Evolutionary conservation across 2,113 vertebrate genomes (phyloP).

Genomic region (Nannospalax galili): DNA sequence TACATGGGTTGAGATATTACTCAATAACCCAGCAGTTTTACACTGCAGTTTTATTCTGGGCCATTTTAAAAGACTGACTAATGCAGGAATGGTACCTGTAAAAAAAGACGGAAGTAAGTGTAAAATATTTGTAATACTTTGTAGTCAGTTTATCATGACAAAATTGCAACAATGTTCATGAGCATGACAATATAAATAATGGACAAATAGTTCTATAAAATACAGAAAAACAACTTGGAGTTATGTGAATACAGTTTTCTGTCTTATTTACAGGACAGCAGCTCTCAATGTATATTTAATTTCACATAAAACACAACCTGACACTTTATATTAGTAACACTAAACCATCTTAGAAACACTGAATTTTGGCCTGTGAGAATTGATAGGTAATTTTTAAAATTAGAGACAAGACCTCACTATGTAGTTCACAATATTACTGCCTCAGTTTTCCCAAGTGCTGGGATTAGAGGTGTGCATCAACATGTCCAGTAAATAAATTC

Average conservation of each 20-base stretch:
- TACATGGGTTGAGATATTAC: slow-evolving; percentile 84
- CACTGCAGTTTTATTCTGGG: slow-evolving; percentile 80
- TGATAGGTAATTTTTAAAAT: background rate
- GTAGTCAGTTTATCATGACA: background rate
- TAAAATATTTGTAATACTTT: background rate
- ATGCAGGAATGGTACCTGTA: slow-evolving; percentile 84
- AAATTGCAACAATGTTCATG: background rate
- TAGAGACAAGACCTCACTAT: background rate
- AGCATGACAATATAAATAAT: background rate
- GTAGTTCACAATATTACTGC: background rate
- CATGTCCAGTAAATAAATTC: background rate
- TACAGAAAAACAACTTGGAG: slow-evolving; percentile 11
- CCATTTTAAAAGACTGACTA: slow-evolving; percentile 82
- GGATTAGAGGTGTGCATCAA: background rate
- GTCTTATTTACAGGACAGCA: background rate
- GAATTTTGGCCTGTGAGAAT: background rate
- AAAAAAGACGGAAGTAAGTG: slow-evolving; percentile 4
- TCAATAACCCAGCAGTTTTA: slow-evolving; percentile 84
- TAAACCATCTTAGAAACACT: background rate
- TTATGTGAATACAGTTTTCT: background rate
- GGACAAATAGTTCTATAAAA: background rate
- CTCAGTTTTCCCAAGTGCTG: background rate
- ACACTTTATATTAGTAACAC: background rate
- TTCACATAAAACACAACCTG: background rate
- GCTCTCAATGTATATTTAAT: background rate